Base-by-base conservation (phyloP, 2,888 invertebrate genomes). In the Nomada lathburiana region DNA sequence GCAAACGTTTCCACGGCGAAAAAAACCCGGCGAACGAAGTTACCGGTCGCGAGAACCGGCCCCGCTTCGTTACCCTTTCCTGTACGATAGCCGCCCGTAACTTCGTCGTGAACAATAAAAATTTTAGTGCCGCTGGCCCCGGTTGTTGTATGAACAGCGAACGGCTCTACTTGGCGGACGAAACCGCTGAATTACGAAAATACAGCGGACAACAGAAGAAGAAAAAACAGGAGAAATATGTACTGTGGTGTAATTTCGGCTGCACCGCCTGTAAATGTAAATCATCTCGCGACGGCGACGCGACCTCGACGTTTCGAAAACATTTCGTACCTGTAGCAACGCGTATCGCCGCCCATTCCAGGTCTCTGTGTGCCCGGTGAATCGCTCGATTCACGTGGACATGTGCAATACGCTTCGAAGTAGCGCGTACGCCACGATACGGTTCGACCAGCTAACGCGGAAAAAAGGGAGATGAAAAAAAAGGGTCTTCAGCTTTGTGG, bases 121-220 rank as follows among this genome's bases (percentile, higher is more conserved):
- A 75, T 83, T 83, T 77, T 77, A 83, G 73, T 72, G 50, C 64
- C 50, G 77, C 63, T 55, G 70, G 59, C 67, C 65, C 20, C 2
- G 63, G 77, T 81, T 83, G 82, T 81, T 81, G 77, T 77, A 82
- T 78, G 82, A 74, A 82, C 77, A 74, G 68, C 68, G 59, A 68
- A 74, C 71, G 13, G 63, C 60, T 71, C 75, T 68, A 69, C 73
- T 77, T 79, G 75, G 36, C 68, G 42, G 53, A 29, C 10, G 59
- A 55, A 74, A 72, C 76, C 64, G 64, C 64, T 67, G 76, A 74
- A 83, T 80, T 76, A 77, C 80, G 62, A 68, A 83, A 76, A 65
- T 70, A 55, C 70, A 52, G 59, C 29, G 70, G 44, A 16, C 47
- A 59, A 47, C 11, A 16, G 23, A 23, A 23, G 44, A 36, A 50